phyloP scores from a whole-genome alignment of 2,888 invertebrate genomes.

The Tiliacea aurago region DNA sequence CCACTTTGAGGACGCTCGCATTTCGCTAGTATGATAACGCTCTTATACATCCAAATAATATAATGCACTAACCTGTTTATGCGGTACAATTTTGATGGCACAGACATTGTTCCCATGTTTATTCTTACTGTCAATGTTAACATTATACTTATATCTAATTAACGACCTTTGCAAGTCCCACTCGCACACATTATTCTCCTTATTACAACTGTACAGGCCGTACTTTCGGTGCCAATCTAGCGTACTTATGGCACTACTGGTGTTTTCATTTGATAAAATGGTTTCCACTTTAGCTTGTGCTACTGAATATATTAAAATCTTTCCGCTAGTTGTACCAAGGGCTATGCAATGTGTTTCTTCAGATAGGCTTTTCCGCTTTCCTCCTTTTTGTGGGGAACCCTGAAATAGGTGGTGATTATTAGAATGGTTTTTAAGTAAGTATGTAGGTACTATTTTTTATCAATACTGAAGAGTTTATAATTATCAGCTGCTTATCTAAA shows the following conservation, averaged over 20 bases:
- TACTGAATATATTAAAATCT: conserved; percentile 93
- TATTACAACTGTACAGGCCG: conserved; percentile 89
- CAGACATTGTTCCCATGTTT: conserved; percentile 89
- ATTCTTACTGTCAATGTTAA: conserved; percentile 92
- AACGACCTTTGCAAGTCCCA: conserved; percentile 89
- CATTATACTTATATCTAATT: conserved; percentile 88
- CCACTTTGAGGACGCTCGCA: no score
- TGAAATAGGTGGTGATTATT: conserved; percentile 21
- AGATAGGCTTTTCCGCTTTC: conserved; percentile 74
- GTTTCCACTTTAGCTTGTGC: conserved; percentile 92
- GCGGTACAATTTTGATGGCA: conserved; percentile 91
- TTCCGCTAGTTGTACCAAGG: conserved; percentile 94
- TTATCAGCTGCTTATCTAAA: background rate
- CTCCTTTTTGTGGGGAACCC: conserved; percentile 62
- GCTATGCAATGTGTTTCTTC: conserved; percentile 90
- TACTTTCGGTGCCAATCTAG: conserved; percentile 91
- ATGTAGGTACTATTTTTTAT: background rate
- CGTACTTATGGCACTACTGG: conserved; percentile 80
- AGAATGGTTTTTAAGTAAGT: background rate
- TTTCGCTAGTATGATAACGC: no score
- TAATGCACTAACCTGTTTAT: conserved; percentile 72
- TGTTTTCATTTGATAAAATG: conserved; percentile 83
- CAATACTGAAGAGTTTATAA: background rate
- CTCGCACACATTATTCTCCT: conserved; percentile 88
- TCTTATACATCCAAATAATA: no score